Base-by-base conservation (phyloP, 2,113 vertebrate genomes). In the Perca fluviatilis region DNA sequence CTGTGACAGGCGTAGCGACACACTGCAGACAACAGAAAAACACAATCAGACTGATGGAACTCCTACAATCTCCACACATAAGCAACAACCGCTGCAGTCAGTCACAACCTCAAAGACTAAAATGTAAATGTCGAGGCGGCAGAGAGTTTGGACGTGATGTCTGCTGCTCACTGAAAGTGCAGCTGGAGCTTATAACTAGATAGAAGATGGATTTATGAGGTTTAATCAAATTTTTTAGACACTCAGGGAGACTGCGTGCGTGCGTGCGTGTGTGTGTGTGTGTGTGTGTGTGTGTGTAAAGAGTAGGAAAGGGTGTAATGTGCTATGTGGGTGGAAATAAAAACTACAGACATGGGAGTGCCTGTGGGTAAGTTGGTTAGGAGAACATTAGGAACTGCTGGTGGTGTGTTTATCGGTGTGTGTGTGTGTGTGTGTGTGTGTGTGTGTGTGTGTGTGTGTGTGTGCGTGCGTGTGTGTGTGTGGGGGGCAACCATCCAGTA, bases 1-100 rank as follows among this genome's bases (percentile, higher is more conserved):
- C 96, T 98, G 93, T 99, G 98, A 88, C 98, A 99, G 91, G 98
- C 97, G 83, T 97, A 98, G 86, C 98, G 97, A 93, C 98, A 99
- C 76, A 98, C 98, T 99, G 95, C 85, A 71, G 69, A 78, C 1
- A 23, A 73, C 40, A 84, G 19, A 70, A 49, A 12, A 53, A 57
- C 71, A 63, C 73, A 63, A 23, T 90, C 73, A 87, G 76, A 79
- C 43, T 12, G 65, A 27, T 1, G 27, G 49, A 72, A 67, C 53
- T 46, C 16, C 46, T 25, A 16, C 33, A 53, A 58, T 33, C 49
- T 57, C 61, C 47, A 51, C 60, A 54, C 23, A 4, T 6, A 19
- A 6, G 54, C 61, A 79, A 57, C 56, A 56, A 27, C 57, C 53
- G 33, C 56, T 43, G 67, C 63, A 68, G 49, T 21, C 47, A 56